Base-by-base conservation (phyloP, 2,113 vertebrate species). In the Gadus chalcogrammus region DNA sequence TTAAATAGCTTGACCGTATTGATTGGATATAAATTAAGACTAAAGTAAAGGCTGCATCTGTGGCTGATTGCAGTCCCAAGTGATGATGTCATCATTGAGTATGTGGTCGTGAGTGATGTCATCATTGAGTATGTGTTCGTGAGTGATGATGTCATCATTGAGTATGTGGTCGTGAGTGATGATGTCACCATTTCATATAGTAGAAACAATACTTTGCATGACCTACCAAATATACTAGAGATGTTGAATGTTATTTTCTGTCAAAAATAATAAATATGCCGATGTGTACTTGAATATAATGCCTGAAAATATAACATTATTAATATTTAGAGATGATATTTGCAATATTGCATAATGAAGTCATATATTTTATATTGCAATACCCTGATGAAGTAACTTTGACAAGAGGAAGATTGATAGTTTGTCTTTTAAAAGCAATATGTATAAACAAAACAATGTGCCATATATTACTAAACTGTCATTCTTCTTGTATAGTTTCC, bases 361-460 rank as follows among this genome's bases (percentile, higher is more conserved):
- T 79, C 83, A 88, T 90, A 91, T 91, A 89, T 91, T 89, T 90
- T 80, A 88, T 88, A 90, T 91, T 86, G 87, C 81, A 89, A 89
- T 83, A 73, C 82, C 80, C 78, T 83, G 74, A 79, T 82, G 79
- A 75, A 73, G 81, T 80, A 82, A 79, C 16, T 53, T 74, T 67
- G 5, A 81, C 71, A 56, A 73, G 70, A 78, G 67, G 42, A 24
- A 73, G 72, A 80, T 17, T 73, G 67, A 63, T 79, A 82, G 79
- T 77, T 68, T 82, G 77, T 90, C 67, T 89, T 87, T 83, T 80
- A 68, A 87, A 90, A 89, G 89, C 83, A 90, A 90, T 90, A 89
- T 88, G 65, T 80, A 69, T 77, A 64, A 77, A 78, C 71, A 42
- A 61, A 70, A 79, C 9, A 76, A 81, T 62, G 76, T 91, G 85